Conservation (phyloP, 2,113 vertebrate genomes). For the Hemibagrus wyckioides region DNA sequence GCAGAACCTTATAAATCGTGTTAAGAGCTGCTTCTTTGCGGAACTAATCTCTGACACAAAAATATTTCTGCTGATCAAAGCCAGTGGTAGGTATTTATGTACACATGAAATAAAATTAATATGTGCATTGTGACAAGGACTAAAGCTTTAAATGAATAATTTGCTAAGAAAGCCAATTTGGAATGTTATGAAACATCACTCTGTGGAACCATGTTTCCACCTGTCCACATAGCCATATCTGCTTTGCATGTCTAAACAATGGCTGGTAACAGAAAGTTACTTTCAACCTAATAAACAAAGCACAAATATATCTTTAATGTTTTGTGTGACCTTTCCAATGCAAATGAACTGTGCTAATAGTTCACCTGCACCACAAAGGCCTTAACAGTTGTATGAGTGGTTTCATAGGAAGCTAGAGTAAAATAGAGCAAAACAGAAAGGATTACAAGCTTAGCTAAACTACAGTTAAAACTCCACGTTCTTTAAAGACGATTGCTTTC, state of each 20-base stretch:
- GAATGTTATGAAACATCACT: neutral
- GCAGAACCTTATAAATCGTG: neutral
- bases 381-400: neutral
- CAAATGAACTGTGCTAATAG: constrained; percentile 1
- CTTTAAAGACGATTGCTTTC: neutral
- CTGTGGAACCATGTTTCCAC: neutral
- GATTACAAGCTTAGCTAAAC: neutral
- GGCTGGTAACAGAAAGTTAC: neutral
- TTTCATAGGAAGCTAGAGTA: neutral
- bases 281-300: neutral
- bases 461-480: neutral
- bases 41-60: neutral
- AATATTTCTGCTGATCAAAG: neutral
- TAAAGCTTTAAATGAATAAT: neutral
- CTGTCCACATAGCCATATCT: neutral
- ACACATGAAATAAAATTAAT: neutral
- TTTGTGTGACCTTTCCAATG: constrained; percentile 37
- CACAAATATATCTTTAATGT: neutral
- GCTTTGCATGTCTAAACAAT: neutral
- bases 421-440: neutral
- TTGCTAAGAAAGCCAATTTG: neutral
- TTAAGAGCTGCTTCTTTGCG: neutral
- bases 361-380: neutral
- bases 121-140: neutral
- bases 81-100: neutral